phyloP scores from a whole-genome alignment of 2,888 invertebrate genomes.

The Melieria omissa region DNA sequence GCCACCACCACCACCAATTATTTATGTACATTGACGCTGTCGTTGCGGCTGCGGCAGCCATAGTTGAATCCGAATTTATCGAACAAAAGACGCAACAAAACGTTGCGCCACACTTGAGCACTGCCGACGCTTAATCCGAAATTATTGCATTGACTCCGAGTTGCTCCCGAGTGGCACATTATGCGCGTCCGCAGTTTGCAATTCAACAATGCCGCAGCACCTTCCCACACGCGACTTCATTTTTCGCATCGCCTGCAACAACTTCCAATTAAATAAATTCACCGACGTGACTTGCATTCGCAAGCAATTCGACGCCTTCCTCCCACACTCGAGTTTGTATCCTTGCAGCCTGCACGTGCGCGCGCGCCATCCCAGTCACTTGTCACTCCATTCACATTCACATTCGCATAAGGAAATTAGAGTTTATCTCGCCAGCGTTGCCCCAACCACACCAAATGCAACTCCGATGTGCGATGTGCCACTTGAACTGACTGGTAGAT shows the following conservation, averaged over 20 bases:
- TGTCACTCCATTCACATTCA: conserved; percentile 1
- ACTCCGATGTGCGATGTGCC: no score
- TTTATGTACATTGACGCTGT: conserved; percentile 11
- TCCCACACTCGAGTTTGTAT: no score
- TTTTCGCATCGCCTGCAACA: neutral
- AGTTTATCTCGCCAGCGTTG: neutral
- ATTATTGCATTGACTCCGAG: neutral
- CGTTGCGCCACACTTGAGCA: neutral
- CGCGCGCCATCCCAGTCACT: neutral
- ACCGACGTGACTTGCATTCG: conserved; percentile 24
- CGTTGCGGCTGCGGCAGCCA: no score
- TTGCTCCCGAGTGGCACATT: neutral
- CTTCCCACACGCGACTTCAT: neutral
- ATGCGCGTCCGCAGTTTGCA: neutral
- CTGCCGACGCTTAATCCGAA: neutral
- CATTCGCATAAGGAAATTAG: conserved; percentile 14
- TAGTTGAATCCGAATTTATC: neutral
- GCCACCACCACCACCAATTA: neutral
- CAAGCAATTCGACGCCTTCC: neutral
- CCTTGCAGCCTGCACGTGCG: no score
- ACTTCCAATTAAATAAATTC: conserved; percentile 32
- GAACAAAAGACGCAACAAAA: neutral
- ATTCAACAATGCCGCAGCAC: neutral
- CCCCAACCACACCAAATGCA: no score
- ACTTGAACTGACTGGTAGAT: no score